Percentiles rank a stretch among this genome's conserved stretches.
Evolutionary conservation across 1,140 invertebrate genomes (phyloP).

Genomic region (Cheumatopsyche charites): DNA sequence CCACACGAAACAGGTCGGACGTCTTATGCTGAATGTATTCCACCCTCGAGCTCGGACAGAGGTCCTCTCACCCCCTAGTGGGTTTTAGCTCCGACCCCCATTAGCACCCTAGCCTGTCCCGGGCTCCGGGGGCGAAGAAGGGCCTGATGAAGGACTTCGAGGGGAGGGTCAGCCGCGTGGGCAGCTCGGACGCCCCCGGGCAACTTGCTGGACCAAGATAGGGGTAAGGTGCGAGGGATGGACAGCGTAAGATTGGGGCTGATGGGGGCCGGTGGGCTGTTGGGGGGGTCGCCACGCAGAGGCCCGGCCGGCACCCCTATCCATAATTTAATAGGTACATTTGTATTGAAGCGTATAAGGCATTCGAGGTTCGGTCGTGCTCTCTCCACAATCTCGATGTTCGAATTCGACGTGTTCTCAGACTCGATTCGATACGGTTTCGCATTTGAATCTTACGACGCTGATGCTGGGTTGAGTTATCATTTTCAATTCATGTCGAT

Average conservation of each 20-base stretch:
- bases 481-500: not conserved
- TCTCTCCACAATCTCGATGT: slow-evolving; percentile 48
- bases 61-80: too few species aligned
- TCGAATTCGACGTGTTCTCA: slow-evolving; percentile 30
- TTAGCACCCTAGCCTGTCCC: not conserved
- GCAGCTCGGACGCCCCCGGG: slow-evolving; percentile 15
- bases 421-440: slow-evolving; percentile 24
- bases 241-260: slow-evolving; percentile 8
- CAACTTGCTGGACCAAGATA: not conserved
- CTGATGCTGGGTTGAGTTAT: not conserved
- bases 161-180: slow-evolving; percentile 22
- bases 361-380: slow-evolving; percentile 43
- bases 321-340: slow-evolving; percentile 50
- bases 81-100: not conserved
- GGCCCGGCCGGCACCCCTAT: slow-evolving; percentile 41
- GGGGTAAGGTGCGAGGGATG: not conserved
- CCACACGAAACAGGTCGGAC: slow-evolving; percentile 48
- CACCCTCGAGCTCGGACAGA: slow-evolving; percentile 18
- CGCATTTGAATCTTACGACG: not conserved
- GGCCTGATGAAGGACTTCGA: not conserved
- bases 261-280: slow-evolving; percentile 5
- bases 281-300: slow-evolving; percentile 28
- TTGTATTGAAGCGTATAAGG: slow-evolving; percentile 50
- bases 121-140: not conserved
- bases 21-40: slow-evolving; percentile 49